These are phyloP conservation scores for Sphenopsis melanotis DNA, from an alignment of 2,797 vertebrate species.

Conservation along the genomic window DNA sequence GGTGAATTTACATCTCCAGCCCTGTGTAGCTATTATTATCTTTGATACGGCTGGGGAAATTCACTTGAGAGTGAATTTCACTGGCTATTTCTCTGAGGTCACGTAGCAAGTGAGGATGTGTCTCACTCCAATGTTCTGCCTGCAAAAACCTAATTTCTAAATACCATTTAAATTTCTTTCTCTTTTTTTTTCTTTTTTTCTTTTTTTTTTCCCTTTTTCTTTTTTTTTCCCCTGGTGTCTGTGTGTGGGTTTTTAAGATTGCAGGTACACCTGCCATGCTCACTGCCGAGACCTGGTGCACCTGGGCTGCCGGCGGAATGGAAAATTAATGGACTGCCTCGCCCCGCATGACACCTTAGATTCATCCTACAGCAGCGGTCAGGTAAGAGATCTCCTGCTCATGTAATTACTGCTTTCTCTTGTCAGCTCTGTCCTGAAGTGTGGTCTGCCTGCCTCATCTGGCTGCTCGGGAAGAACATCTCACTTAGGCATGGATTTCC, in stretches of 20 bases:
- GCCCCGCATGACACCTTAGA: conserved; percentile 35
- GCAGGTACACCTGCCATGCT: conserved; percentile 73
- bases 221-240: not conserved
- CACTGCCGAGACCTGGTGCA: conserved; percentile 74
- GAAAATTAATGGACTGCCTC: conserved; percentile 47
- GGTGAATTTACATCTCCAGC: not conserved
- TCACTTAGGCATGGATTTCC: not conserved
- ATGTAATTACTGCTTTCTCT: not conserved
- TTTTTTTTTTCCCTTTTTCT: too few species aligned
- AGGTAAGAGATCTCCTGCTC: conserved; percentile 40
- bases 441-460: not conserved
- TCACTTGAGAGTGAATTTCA: not conserved
- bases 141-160: not conserved
- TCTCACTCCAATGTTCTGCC: not conserved
- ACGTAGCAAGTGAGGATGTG: not conserved
- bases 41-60: not conserved
- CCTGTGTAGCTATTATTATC: not conserved
- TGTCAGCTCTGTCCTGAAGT: not conserved
- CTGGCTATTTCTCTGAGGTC: not conserved
- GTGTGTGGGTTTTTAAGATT: conserved; percentile 58
- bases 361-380: not conserved
- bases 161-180: not conserved
- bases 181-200: fast-evolving
- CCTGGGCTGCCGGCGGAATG: conserved; percentile 70
- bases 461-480: not conserved